Evolutionary conservation across 2,113 vertebrate species (phyloP).

Genomic region (Thunnus maccoyii): DNA sequence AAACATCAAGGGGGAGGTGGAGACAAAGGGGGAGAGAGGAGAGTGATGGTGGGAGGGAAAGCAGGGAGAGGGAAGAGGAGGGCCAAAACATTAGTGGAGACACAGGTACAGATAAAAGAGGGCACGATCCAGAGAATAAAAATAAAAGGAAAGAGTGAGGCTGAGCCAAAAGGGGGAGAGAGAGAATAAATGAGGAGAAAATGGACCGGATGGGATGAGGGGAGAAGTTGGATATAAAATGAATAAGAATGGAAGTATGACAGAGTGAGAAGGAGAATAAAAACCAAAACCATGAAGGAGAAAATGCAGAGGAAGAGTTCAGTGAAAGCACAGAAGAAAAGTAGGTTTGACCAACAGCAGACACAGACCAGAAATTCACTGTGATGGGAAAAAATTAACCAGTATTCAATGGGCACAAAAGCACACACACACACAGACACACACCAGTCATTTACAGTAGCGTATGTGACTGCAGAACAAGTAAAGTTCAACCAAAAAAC

Average conservation of each 20-base stretch:
- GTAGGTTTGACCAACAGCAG: background rate
- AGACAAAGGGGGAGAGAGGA: background rate
- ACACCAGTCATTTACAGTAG: background rate
- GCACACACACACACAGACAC: background rate
- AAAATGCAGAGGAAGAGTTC: background rate
- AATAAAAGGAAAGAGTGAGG: background rate
- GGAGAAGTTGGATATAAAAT: background rate
- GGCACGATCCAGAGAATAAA: background rate
- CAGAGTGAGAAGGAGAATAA: background rate
- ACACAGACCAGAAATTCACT: background rate
- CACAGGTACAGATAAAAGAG: background rate
- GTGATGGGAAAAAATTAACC: background rate
- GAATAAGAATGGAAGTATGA: background rate
- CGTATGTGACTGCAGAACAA: background rate
- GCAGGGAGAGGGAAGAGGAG: background rate
- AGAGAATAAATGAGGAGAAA: background rate
- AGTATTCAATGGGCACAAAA: background rate
- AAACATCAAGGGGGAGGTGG: slow-evolving; percentile 35
- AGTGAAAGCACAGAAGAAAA: background rate
- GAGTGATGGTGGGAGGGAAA: background rate
- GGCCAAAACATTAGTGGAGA: background rate
- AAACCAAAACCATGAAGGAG: background rate
- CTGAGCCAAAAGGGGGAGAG: background rate
- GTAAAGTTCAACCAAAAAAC: background rate
- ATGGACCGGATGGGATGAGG: background rate